These are phyloP conservation scores for Menidia beryllina DNA, from an alignment of 2,113 vertebrate species.

Conservation along the genomic window DNA sequence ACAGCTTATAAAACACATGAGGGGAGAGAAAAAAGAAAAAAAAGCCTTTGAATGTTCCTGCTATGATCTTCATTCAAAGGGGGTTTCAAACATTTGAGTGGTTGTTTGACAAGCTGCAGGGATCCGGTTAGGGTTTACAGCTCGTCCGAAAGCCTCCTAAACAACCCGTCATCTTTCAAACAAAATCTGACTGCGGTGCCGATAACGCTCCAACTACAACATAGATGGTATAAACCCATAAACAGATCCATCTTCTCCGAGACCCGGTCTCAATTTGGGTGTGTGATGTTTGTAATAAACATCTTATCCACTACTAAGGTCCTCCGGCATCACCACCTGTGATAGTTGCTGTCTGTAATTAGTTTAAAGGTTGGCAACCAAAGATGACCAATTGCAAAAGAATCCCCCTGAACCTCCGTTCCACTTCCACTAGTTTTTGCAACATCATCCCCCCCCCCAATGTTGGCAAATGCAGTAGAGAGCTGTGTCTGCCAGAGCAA, in stretches of 20 bases:
- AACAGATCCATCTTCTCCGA: slow-evolving; percentile 18
- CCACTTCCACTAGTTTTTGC: not conserved
- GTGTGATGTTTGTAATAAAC: not conserved
- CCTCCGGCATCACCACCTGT: no score
- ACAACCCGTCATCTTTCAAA: slow-evolving; percentile 42
- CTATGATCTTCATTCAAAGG: slow-evolving; percentile 22
- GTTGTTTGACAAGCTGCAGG: slow-evolving; percentile 22
- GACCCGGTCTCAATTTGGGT: not conserved
- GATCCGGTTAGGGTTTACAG: slow-evolving; percentile 18
- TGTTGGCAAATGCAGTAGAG: not conserved
- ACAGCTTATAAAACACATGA: slow-evolving; percentile 20
- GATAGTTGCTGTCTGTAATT: no score
- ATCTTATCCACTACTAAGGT: not conserved
- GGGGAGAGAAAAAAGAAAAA: slow-evolving; percentile 25
- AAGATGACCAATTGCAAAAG: no score
- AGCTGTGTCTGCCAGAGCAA: not conserved
- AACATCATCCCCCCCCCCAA: not conserved
- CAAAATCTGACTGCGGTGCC: slow-evolving; percentile 9
- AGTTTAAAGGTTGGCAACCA: no score
- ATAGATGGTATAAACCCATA: not conserved
- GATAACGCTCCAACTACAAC: slow-evolving; percentile 26
- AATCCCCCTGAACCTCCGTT: no score
- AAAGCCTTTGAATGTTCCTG: slow-evolving; percentile 4
- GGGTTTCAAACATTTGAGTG: slow-evolving; percentile 33
- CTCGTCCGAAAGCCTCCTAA: slow-evolving; percentile 26